Base-by-base conservation (phyloP, 2,797 vertebrate genomes). In the Rhynchotus rufescens region DNA sequence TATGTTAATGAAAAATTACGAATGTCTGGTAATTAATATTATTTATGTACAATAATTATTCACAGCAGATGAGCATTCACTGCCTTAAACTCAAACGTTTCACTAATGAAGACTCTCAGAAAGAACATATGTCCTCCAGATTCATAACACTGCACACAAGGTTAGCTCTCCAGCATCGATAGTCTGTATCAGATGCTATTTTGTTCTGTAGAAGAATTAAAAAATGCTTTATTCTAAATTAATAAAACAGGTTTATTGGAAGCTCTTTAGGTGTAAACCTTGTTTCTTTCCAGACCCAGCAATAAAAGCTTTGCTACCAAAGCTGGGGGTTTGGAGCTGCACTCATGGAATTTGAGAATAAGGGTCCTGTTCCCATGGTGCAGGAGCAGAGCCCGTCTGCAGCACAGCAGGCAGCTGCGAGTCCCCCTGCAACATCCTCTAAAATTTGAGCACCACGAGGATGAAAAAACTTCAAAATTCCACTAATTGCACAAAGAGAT, bases 1-100 rank as follows among this genome's bases (percentile, higher is more conserved):
- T 64, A 34, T 67, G 93, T 96, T 96, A 94, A 95, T 89, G 90
- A 87, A 93, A 95, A 96, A 76, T 42, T 81, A 52, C 79, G 86
- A 85, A 88, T 84, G 82, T 78, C 80, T 95, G 65, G 59, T 88
- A 83, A 89, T 79, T 57, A 91, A 77, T 95, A 95, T 90, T 95
- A 96, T 93, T 94, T 94, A 96, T 94, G 84, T 88, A 93, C 61
- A 91, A 77, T 78, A 93, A 94, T 96, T 95, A 95, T 92, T 96
- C 76, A 90, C 92, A 95, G 44, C 42, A 82, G 54, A 85, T 82
- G 75, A 91, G 52, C 79, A 78, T 90, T 88, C 75, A 91, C 76
- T 25, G 42, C 78, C 61, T 94, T 94, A 57, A 95, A 94, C 72
- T 87, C 49, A 23, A 95, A 92, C 64, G 77, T 45, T 94, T 96